Evolutionary conservation across 1,140 invertebrate species (phyloP), one percentile per base, ranked within the genome.

Genomic region (Drosophila aff.): DNA sequence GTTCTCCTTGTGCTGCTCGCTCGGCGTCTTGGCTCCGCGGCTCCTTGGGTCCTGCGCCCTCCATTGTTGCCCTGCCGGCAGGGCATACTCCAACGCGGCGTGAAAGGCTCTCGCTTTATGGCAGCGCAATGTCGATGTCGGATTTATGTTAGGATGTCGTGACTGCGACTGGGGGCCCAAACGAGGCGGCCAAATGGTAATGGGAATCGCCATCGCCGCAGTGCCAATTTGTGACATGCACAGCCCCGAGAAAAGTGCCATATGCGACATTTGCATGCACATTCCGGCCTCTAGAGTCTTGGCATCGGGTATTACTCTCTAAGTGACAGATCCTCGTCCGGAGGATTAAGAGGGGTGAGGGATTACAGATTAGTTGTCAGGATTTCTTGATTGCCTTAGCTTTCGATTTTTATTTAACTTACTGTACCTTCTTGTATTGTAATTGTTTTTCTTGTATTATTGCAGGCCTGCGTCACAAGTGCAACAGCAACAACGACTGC

Each of bases 401-500:
- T 9, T 21, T n/a, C 2, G 21, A 15, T 23, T 47, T 23, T 15
- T 18, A 4, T 11, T 23, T 2, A 13, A 1, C 36, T 36, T 38
- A 38, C 36, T 26, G 28, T 10, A 3, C 28, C 7, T 28, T n/a
- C 15, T 11, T 11, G n/a, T n/a, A n/a, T 26, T n/a, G n/a, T 18
- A 4, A 28, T 28, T 10, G 10, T 5, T 38, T 38, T 21, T 13
- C 15, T 18, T 9, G 5, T n/a, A 31, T 15, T 16, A 9, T 82
- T 87, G 2, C 87, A 95, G 94, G 93, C 10, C 87, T 95, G 9
- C 94, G 94, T 63, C 94, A 95, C 83, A 92, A 91, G 21, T 95
- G 94, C 81, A 82, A 86, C 13, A 93, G 93, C 85, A 93, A 92
- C 66, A 93, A 93, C 53, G 94, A 95, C 58, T 95, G 94, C 74